Conservation (phyloP, 2,797 vertebrate genomes). For the Karalla daura region DNA sequence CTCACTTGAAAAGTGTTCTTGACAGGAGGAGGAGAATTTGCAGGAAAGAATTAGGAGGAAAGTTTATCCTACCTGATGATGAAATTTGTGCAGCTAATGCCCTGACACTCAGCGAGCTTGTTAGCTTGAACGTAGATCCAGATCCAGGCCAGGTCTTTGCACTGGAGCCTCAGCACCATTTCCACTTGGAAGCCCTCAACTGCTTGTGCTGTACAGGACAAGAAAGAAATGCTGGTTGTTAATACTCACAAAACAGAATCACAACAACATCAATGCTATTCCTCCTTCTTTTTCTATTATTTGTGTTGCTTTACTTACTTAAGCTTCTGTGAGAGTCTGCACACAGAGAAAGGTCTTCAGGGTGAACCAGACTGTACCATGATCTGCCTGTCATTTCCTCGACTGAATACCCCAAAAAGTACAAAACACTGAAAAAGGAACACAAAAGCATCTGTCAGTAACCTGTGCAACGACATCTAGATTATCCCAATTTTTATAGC, state of each 20-base stretch:
- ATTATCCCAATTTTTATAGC: background rate
- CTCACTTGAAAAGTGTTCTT: background rate
- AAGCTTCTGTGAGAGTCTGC: constrained; percentile 80
- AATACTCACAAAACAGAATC: background rate
- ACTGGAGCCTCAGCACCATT: constrained; percentile 82
- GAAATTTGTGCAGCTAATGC: constrained; percentile 81
- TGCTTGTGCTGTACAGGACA: constrained; percentile 70
- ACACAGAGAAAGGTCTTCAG: constrained; percentile 79
- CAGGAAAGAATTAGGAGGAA: too few species aligned
- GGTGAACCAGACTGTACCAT: constrained; percentile 90
- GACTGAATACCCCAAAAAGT: constrained; percentile 82
- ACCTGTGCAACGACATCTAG: rapidly evolving
- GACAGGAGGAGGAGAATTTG: too few species aligned
- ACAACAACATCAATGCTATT: background rate
- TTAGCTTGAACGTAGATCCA: constrained; percentile 78
- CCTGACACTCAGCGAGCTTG: constrained; percentile 43
- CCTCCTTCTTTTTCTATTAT: background rate
- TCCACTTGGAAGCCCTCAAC: constrained; percentile 68
- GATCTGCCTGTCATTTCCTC: constrained; percentile 84
- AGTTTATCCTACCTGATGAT: constrained; percentile 81
- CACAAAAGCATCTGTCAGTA: background rate
- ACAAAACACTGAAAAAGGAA: constrained; percentile 75
- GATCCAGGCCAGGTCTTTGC: constrained; percentile 80
- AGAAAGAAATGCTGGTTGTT: constrained; percentile 16
- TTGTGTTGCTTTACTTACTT: constrained; percentile 79